Evolutionary conservation across 2,888 invertebrate genomes (phyloP), one percentile per base, ranked within the genome.

Genomic region (Latrodectus elegans): DNA sequence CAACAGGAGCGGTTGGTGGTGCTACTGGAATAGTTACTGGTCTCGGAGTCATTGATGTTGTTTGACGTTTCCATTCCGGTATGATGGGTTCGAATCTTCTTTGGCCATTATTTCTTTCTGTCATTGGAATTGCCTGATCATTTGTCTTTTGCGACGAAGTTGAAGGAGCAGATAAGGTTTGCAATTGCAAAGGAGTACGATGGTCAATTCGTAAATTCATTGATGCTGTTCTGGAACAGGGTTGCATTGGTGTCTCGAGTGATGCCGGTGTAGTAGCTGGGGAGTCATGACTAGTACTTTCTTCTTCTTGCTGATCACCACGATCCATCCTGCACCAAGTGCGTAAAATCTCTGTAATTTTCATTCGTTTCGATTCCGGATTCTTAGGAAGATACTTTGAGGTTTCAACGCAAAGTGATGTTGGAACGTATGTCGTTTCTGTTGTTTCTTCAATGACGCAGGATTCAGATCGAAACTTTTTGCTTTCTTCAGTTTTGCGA

Each of bases 221-320:
- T 8, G 89, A 89, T 15, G 89, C 64, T 38, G 85, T 89, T 55
- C 89, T 60, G 14, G 89, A 89, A 64, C 96, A 95, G 92, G 96
- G 96, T 92, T 96, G 96, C 90, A 97, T 94, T 83, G 96, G 96
- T 89, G 97, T 97, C 93, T 97, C 97, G 88, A 95, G 95, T 72
- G 96, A 96, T 84, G 96, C 95, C 15, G 93, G 93, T 26, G 93
- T 93, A 52, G 92, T 92, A 90, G 92, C 92, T 26, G 92, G 92
- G 73, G 91, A 90, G 14, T 90, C 90, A 89, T 91, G 91, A 12
- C 90, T 89, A 8, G 90, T 88, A 73, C 94, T 90, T 92, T 92
- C 92, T 93, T 96, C 95, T 91, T 96, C 95, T 89, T 91, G 91
- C 88, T 92, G 92, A 88, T 92, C 92, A 91, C 97, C 97, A 89